Percentiles rank a stretch among this genome's conserved stretches.
Evolutionary conservation across 2,888 invertebrate species (phyloP).

Genomic region (Macrophya annulata): DNA sequence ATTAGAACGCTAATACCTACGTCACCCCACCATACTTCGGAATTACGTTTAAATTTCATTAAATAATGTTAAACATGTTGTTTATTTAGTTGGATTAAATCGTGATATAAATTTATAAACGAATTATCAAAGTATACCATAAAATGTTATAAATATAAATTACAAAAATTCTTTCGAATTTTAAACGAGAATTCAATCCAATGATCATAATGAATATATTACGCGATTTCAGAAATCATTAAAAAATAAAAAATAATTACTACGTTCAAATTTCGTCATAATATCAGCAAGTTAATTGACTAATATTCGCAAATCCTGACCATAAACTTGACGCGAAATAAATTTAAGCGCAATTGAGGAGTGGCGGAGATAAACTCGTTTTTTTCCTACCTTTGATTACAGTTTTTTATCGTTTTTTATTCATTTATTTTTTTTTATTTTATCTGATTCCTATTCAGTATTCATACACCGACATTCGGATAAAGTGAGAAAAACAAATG

Average conservation of each 20-base stretch:
- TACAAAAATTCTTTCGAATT: too few relatives aligned
- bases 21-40: neutral
- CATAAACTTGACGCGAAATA: neutral
- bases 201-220: neutral
- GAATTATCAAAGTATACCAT: too few relatives aligned
- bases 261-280: neutral
- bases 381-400: neutral
- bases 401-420: too few relatives aligned
- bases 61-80: neutral
- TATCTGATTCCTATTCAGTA: neutral
- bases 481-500: neutral
- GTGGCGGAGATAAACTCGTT: neutral
- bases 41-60: neutral
- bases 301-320: neutral
- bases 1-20: neutral
- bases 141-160: too few relatives aligned
- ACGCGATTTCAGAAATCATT: neutral
- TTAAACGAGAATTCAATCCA: too few relatives aligned
- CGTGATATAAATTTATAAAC: neutral
- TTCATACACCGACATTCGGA: neutral
- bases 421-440: neutral
- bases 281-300: neutral
- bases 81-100: neutral
- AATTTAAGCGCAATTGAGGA: neutral
- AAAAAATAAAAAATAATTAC: neutral